A percentile compares a stretch with the other conserved stretches of the same genome.
These are phyloP conservation scores for Anguilla japonica DNA, from an alignment of 2,113 vertebrate species.

Conservation along the genomic window DNA sequence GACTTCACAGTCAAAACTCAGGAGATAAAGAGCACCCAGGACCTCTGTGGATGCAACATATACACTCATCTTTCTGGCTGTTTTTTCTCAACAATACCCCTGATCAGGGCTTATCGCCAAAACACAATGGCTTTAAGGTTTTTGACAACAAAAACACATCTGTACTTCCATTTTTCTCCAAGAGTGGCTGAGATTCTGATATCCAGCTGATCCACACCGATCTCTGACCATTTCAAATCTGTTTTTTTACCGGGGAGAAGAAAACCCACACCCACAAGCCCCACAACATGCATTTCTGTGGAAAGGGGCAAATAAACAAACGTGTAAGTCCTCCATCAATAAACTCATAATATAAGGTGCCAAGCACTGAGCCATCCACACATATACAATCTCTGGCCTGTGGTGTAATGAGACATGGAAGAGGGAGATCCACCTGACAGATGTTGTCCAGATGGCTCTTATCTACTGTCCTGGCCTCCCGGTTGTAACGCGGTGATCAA, in stretches of 20 bases:
- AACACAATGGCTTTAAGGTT: neutral
- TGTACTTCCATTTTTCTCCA: no score
- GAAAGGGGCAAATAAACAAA: no score
- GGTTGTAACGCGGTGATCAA: neutral
- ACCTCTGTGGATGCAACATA: neutral
- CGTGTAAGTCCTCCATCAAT: no score
- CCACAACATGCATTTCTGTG: no score
- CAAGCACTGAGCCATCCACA: neutral
- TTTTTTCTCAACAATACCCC: neutral
- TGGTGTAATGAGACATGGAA: neutral
- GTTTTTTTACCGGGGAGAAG: no score
- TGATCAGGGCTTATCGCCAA: neutral
- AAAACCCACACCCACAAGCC: no score
- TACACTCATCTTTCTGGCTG: neutral
- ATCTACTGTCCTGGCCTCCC: neutral
- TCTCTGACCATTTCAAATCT: no score
- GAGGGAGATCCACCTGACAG: neutral
- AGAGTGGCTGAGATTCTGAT: no score
- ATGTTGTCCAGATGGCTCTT: conserved; percentile 31
- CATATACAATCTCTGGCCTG: neutral
- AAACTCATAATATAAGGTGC: neutral
- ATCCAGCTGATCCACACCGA: no score
- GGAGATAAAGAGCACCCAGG: neutral
- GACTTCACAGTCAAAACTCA: neutral
- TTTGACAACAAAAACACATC: no score